These are phyloP conservation scores for Drosophila varians DNA, from an alignment of 1,140 invertebrate species.

Conservation along the genomic window DNA sequence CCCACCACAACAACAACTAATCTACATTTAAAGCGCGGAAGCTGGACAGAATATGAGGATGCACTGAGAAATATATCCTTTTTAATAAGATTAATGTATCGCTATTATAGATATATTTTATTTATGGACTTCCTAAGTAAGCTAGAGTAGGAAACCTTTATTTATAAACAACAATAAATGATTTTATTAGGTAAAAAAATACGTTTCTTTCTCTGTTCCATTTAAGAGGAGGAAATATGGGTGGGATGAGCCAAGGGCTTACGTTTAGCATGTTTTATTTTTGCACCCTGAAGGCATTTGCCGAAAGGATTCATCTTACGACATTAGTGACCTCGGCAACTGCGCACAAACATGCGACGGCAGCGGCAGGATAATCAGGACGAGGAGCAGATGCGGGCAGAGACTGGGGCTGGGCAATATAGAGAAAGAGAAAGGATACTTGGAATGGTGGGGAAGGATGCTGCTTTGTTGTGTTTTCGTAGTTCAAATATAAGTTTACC, in stretches of 20 bases:
- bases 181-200: not conserved
- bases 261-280: conserved; percentile 73
- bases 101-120: too few species aligned
- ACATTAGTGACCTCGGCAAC: conserved; percentile 82
- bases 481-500: conserved; percentile 79
- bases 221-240: not conserved
- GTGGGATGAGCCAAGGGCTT: conserved; percentile 6
- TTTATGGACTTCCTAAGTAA: too few species aligned
- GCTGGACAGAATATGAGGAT: not conserved
- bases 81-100: not conserved
- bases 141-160: too few species aligned
- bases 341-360: conserved; percentile 70
- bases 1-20: conserved; percentile 69
- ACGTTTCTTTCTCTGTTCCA: not conserved
- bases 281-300: conserved; percentile 81
- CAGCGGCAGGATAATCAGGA: conserved; percentile 37
- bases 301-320: conserved; percentile 83
- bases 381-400: conserved; percentile 4
- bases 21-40: conserved; percentile 72
- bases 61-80: conserved; percentile 2
- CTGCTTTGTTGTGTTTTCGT: conserved; percentile 72
- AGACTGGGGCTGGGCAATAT: not conserved
- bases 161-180: not conserved
- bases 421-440: not conserved
- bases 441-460: not conserved